These are phyloP conservation scores for Lepidochrysops patricia DNA, from an alignment of 2,888 invertebrate species.

Conservation along the genomic window DNA sequence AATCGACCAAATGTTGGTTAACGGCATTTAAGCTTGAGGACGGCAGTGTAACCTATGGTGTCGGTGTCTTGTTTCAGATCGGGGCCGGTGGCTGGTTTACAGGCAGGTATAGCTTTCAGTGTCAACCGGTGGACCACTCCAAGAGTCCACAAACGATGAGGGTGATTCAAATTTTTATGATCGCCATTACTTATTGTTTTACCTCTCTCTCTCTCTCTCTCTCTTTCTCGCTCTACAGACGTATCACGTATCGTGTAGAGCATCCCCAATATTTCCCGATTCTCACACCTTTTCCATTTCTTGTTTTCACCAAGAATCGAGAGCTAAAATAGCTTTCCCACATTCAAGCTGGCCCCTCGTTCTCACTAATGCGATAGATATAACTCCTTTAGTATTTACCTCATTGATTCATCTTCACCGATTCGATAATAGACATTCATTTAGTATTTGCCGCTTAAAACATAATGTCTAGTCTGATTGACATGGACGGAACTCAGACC, in stretches of 20 bases:
- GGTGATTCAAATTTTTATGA: slow-evolving; percentile 78
- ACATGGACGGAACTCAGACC: background rate
- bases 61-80: slow-evolving; percentile 83
- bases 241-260: background rate
- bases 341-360: slow-evolving; percentile 24
- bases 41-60: slow-evolving; percentile 60
- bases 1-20: too few relatives aligned
- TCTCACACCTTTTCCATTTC: background rate
- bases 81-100: slow-evolving; percentile 94
- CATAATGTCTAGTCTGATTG: background rate
- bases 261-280: background rate
- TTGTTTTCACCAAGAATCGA: background rate
- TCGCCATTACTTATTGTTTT: slow-evolving; percentile 24
- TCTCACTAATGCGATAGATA: slow-evolving; percentile 20
- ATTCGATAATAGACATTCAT: slow-evolving; percentile 8
- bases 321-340: background rate
- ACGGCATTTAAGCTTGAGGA: too few relatives aligned
- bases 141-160: slow-evolving; percentile 91
- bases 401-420: background rate
- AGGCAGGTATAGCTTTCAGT: slow-evolving; percentile 94
- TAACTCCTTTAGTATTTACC: slow-evolving; percentile 11
- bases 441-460: background rate
- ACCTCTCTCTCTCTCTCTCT: too few relatives aligned
- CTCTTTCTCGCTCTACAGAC: background rate
- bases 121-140: slow-evolving; percentile 97